These are phyloP conservation scores for Halcyon senegalensis DNA, from an alignment of 2,113 vertebrate genomes.

Conservation along the genomic window DNA sequence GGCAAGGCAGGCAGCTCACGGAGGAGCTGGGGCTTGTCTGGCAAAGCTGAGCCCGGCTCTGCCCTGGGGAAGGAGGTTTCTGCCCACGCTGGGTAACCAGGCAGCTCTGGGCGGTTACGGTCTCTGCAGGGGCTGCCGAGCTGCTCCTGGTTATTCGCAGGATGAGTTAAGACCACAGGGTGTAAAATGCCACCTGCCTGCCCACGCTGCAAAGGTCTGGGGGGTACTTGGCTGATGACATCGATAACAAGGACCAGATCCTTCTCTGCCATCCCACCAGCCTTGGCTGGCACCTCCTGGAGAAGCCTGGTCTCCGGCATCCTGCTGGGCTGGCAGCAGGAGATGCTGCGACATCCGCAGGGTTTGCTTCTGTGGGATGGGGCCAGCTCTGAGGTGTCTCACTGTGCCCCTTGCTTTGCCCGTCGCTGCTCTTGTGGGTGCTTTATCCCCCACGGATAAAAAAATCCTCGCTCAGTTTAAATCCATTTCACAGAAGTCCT, in stretches of 20 bases:
- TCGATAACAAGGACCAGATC: not conserved
- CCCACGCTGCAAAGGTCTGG: not conserved
- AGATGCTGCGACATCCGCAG: accelerated
- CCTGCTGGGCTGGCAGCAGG: not conserved
- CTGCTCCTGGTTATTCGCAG: not conserved
- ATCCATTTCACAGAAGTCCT: not conserved
- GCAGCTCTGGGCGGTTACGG: not conserved
- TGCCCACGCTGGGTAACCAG: not conserved
- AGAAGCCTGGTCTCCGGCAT: not conserved
- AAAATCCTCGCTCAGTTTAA: not conserved
- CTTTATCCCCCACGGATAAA: not conserved
- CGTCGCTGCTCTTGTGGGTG: accelerated
- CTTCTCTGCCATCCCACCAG: not conserved
- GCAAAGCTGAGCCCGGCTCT: accelerated
- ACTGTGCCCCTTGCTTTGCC: no score
- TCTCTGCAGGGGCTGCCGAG: not conserved
- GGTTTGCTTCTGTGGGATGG: not conserved
- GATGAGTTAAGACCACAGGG: not conserved
- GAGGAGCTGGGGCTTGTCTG: not conserved
- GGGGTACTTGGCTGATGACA: not conserved
- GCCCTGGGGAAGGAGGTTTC: not conserved
- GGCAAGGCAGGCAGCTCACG: not conserved
- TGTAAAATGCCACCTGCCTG: not conserved
- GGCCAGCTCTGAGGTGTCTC: not conserved
- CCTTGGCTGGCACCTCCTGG: not conserved